These are phyloP conservation scores for Raphicerus campestris DNA, from an alignment of 2,113 vertebrate species.

Conservation along the genomic window DNA sequence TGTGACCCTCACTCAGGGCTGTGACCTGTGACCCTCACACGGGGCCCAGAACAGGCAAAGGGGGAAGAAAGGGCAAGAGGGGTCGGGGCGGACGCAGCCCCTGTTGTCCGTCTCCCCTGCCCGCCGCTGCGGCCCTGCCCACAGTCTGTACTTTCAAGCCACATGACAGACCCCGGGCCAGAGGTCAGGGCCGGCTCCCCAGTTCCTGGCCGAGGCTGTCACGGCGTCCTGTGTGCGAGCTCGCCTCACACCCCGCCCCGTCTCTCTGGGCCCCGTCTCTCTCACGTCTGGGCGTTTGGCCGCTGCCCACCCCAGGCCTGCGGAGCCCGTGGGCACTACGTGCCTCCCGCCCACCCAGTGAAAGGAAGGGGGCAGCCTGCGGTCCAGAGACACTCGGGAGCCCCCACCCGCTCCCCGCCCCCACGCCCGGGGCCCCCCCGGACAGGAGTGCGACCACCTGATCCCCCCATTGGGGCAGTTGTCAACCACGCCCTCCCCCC, in stretches of 20 bases:
- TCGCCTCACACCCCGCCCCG: accelerated
- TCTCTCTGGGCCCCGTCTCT: accelerated
- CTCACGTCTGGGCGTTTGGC: background rate
- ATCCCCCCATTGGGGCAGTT: accelerated
- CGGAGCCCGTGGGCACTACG: accelerated
- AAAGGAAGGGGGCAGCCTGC: accelerated
- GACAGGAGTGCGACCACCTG: accelerated
- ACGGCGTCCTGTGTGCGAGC: accelerated
- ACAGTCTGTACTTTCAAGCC: accelerated
- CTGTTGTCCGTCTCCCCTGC: background rate
- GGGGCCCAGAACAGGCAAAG: background rate
- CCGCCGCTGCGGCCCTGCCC: accelerated
- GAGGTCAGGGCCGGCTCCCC: background rate
- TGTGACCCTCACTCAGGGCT: accelerated
- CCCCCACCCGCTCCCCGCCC: background rate
- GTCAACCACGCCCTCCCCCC: background rate
- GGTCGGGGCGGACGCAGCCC: background rate
- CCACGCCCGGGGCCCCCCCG: background rate
- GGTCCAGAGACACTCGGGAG: background rate
- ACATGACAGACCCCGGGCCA: accelerated
- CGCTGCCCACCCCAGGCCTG: accelerated
- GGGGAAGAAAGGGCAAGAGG: background rate
- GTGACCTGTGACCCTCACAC: accelerated
- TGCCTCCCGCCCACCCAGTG: background rate
- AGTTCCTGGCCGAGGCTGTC: too few relatives aligned